Conservation (phyloP, 2,113 vertebrate genomes). For the Sphyrna mokarran region DNA sequence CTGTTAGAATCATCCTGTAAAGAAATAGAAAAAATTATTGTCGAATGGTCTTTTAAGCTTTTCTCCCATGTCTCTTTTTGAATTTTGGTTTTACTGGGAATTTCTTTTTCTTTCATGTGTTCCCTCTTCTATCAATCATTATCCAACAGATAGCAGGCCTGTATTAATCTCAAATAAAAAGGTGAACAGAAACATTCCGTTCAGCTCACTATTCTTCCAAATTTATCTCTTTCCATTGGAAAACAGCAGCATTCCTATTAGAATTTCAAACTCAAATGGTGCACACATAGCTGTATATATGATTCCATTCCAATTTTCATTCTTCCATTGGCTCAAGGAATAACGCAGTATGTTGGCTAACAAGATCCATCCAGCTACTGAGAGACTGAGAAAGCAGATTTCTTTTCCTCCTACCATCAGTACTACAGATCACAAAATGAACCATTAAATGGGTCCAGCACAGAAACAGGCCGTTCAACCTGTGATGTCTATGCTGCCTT, state of each 20-base stretch:
- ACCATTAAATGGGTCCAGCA: not conserved
- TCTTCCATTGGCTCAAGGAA: not conserved
- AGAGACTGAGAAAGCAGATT: not conserved
- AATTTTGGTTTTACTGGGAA: not conserved
- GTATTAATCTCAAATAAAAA: not conserved
- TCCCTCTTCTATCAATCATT: not conserved
- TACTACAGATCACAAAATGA: not conserved
- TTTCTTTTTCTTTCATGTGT: not conserved
- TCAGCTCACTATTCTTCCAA: not conserved
- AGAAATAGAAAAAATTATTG: not conserved
- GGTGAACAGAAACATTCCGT: not conserved
- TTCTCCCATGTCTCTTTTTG: too few relatives aligned
- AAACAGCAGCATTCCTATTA: not conserved
- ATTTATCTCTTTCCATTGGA: not conserved
- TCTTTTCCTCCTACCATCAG: not conserved
- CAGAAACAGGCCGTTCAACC: not conserved
- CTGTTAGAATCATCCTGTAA: constrained; percentile 72
- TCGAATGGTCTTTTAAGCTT: not conserved
- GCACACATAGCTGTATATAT: not conserved
- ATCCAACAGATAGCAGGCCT: not conserved
- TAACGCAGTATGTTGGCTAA: not conserved
- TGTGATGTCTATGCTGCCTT: not conserved
- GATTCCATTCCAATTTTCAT: not conserved
- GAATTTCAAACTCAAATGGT: not conserved
- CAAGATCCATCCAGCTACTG: not conserved